phyloP scores from a whole-genome alignment of 2,113 vertebrate genomes.

The Nycticorax nycticorax region DNA sequence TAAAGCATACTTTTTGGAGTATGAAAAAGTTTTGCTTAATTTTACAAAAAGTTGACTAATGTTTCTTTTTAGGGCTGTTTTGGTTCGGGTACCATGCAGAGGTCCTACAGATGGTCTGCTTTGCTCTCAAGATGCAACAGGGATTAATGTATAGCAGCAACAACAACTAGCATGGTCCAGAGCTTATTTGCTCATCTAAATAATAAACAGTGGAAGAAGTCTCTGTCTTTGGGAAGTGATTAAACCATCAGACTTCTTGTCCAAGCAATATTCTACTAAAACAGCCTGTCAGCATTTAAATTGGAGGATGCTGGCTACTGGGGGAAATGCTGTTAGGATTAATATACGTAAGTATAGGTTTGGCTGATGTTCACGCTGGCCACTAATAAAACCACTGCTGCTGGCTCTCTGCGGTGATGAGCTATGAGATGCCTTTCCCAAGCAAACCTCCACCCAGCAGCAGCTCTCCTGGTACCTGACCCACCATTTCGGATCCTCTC shows the following conservation, averaged over 20 bases:
- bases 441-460: neutral
- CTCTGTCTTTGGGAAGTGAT: conserved; percentile 4
- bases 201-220: neutral
- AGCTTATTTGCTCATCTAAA: conserved; percentile 4
- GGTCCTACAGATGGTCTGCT: neutral
- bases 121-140: neutral
- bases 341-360: neutral
- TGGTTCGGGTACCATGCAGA: neutral
- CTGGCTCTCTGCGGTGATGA: neutral
- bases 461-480: neutral
- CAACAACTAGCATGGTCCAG: neutral
- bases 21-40: neutral
- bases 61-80: neutral
- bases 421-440: neutral
- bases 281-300: neutral
- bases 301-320: neutral
- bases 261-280: neutral
- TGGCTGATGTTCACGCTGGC: neutral
- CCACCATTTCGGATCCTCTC: neutral
- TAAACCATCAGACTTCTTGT: neutral
- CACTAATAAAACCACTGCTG: neutral
- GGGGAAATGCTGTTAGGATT: neutral
- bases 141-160: neutral
- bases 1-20: neutral
- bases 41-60: neutral